A percentile compares a stretch with the other conserved stretches of the same genome.
Evolutionary conservation across 2,797 vertebrate genomes (phyloP).

Genomic region (Labroides dimidiatus): DNA sequence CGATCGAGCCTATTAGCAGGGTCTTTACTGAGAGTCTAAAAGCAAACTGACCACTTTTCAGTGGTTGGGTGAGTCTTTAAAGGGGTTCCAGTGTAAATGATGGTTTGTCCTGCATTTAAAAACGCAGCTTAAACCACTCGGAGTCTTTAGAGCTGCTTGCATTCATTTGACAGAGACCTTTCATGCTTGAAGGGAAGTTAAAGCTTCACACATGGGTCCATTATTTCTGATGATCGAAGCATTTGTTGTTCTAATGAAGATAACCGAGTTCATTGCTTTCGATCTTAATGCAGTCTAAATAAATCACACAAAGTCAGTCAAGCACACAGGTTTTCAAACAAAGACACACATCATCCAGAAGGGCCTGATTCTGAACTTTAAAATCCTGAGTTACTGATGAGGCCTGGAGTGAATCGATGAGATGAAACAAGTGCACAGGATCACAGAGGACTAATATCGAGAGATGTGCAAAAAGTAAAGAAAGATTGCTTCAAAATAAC

Average conservation of each 20-base stretch:
- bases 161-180: constrained; percentile 15
- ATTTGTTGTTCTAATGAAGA: not conserved
- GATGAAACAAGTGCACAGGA: too few relatives aligned
- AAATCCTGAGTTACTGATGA: too few relatives aligned
- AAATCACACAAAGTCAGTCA: too few relatives aligned
- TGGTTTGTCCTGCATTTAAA: constrained; percentile 30
- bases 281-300: too few relatives aligned
- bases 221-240: not conserved
- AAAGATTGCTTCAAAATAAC: too few relatives aligned
- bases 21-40: constrained; percentile 8
- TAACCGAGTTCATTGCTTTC: too few relatives aligned
- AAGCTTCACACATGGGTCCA: not conserved
- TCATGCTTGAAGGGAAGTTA: constrained; percentile 11
- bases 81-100: constrained; percentile 40
- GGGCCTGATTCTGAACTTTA: too few relatives aligned
- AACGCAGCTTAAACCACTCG: constrained; percentile 13
- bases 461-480: too few relatives aligned
- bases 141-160: constrained; percentile 6
- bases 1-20: constrained; percentile 18
- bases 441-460: too few relatives aligned
- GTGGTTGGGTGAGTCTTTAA: constrained; percentile 36
- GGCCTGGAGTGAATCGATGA: too few relatives aligned
- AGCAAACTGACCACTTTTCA: constrained; percentile 39
- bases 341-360: too few relatives aligned
- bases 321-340: too few relatives aligned